phyloP scores from a whole-genome alignment of 2,888 invertebrate species.

The Sisyra nigra region DNA sequence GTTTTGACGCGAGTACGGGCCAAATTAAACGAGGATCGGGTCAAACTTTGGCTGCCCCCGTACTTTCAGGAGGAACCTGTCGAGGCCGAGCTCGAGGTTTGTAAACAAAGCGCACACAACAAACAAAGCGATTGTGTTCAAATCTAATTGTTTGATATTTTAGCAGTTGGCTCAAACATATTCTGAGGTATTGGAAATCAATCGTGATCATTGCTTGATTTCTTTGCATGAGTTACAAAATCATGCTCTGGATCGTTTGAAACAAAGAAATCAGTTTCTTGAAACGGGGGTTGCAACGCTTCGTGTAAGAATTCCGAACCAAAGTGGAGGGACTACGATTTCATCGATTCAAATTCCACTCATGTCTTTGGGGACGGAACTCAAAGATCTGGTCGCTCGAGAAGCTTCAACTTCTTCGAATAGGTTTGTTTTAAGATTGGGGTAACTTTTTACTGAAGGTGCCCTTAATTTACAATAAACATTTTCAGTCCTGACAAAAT shows the following conservation, averaged over 20 bases:
- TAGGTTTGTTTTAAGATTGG: too few relatives aligned
- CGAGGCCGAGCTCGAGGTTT: conserved; percentile 32
- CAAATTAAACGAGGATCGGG: conserved; percentile 45
- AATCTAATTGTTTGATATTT: conserved; percentile 14
- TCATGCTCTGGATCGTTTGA: conserved; percentile 55
- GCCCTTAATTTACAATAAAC: too few relatives aligned
- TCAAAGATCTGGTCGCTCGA: conserved; percentile 35
- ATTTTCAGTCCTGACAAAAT: too few relatives aligned
- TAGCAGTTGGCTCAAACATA: conserved; percentile 49
- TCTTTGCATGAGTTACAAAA: conserved; percentile 45
- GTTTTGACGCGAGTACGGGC: conserved; percentile 46
- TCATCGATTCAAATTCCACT: conserved; percentile 39
- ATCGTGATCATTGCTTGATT: conserved; percentile 31
- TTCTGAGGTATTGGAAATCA: conserved; percentile 34
- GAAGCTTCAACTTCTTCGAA: conserved; percentile 27
- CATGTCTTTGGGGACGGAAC: conserved; percentile 32
- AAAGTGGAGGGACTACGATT: conserved; percentile 31
- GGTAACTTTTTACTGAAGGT: too few relatives aligned
- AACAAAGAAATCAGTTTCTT: conserved; percentile 48
- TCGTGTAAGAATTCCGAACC: conserved; percentile 44
- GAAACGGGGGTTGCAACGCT: conserved; percentile 58
- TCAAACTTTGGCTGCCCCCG: conserved; percentile 64
- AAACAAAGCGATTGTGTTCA: too few relatives aligned
- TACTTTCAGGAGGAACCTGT: conserved; percentile 35
- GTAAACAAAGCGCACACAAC: too few relatives aligned